These are phyloP conservation scores for Glossophaga mutica DNA, from an alignment of 2,797 vertebrate genomes.

Conservation along the genomic window DNA sequence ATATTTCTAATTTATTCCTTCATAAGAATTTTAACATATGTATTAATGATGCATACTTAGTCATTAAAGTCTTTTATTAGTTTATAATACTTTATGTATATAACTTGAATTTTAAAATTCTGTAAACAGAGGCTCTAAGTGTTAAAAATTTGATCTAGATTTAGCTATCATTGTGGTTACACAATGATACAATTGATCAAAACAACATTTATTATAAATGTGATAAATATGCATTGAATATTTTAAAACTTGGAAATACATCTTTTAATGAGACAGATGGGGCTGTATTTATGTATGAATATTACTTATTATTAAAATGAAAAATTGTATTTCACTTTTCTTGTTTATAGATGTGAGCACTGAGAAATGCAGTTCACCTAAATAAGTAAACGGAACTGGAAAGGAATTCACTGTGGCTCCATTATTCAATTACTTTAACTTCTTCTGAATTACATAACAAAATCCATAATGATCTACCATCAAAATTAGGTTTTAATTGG, in stretches of 20 bases:
- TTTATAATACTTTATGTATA: background rate
- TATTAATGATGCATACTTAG: background rate
- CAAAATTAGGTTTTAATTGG: constrained; percentile 14
- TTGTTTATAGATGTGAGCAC: background rate
- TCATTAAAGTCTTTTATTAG: background rate
- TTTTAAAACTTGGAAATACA: background rate
- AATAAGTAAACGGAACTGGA: background rate
- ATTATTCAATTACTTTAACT: background rate
- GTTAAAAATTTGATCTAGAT: constrained; percentile 15
- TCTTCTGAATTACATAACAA: background rate
- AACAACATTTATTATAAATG: constrained; percentile 13
- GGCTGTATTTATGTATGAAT: background rate
- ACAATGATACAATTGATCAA: background rate
- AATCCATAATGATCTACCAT: background rate
- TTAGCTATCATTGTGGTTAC: background rate
- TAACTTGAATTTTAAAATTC: constrained; percentile 26
- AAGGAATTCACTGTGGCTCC: background rate
- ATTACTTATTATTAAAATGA: background rate
- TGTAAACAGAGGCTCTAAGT: background rate
- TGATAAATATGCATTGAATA: background rate
- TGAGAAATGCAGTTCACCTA: background rate
- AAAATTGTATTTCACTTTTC: background rate
- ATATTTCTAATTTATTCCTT: background rate
- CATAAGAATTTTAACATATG: background rate
- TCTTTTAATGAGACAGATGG: constrained; percentile 22